Evolutionary conservation across 2,888 invertebrate species (phyloP), one percentile per base, ranked within the genome.

Genomic region (Mythimna lalbum): DNA sequence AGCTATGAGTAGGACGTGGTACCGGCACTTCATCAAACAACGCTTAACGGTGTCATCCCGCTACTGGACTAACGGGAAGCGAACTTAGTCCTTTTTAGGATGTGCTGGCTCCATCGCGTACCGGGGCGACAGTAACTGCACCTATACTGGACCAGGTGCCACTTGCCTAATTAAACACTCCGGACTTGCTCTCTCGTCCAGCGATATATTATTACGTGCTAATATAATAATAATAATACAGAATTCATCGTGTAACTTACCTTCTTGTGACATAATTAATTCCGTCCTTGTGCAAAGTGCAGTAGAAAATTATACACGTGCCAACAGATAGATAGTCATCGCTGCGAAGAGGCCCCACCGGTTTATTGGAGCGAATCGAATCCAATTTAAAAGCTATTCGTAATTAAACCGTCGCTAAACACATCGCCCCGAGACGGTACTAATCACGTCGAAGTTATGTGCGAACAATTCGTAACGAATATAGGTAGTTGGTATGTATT

Each of bases 81-180:
- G 80, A 92, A 90, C 90, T 89, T 90, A 90, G 87, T 88, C 95
- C 95, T 93, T 94, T 92, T 94, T 93, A 89, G 94, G 95, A 91
- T 87, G 86, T 88, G 79, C 90, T 89, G 72, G 81, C 72, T 77
- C 76, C 78, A 82, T 73, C 85, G 84, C 77, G 74, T 80, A 82
- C 73, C 86, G 84, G 74, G 75, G 83, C 82, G 86, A 82, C 76
- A 78, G 84, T 89, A 87, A 88, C 89, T 90, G 88, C 89, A 85
- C 83, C 78, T 70, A 81, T 83, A 86, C 85, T 84, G 85, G 81
- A 73, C 68, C 83, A 78, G 82, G 65, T 81, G 85, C 88, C 86
- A 86, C 85, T 87, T 89, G 84, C 86, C 90, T 90, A 87, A 89
- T 90, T 88, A 90, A 87, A 84, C 78, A 82, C 79, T 73, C 81